These are phyloP conservation scores for Dryoscopus gambensis DNA, from an alignment of 2,113 vertebrate species.

Conservation along the genomic window DNA sequence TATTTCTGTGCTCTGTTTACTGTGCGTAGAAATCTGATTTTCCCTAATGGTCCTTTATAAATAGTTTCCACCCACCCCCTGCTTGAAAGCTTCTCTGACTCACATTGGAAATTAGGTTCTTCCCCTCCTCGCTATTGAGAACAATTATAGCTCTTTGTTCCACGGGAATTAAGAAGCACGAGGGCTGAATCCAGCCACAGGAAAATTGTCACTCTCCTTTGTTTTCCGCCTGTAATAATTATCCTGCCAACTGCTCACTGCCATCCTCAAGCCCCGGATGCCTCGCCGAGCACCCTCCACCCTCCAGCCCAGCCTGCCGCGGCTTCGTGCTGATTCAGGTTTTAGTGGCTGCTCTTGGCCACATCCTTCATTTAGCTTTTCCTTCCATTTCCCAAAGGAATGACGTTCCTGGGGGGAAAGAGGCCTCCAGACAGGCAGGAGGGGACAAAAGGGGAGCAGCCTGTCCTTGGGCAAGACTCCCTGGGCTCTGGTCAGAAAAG, in stretches of 20 bases:
- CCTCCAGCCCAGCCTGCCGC: not conserved
- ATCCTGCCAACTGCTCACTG: slow-evolving; percentile 40
- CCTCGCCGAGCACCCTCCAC: not conserved
- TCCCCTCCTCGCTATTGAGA: slow-evolving; percentile 64
- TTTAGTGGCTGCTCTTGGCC: not conserved
- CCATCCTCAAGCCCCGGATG: slow-evolving; percentile 21
- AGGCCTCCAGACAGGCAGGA: not conserved
- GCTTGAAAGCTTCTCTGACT: slow-evolving; percentile 65
- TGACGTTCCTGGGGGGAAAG: not conserved
- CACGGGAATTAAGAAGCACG: slow-evolving; percentile 60
- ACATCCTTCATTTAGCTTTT: not conserved
- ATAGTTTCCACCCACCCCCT: slow-evolving; percentile 64
- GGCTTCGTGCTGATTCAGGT: slow-evolving; percentile 17
- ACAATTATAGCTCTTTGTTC: slow-evolving; percentile 70
- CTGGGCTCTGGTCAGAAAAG: accelerated
- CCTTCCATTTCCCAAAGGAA: not conserved
- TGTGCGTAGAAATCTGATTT: slow-evolving; percentile 53
- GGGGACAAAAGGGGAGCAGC: not conserved
- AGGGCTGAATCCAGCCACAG: slow-evolving; percentile 64
- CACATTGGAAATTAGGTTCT: slow-evolving; percentile 64
- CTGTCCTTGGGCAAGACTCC: not conserved
- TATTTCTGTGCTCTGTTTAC: slow-evolving; percentile 47
- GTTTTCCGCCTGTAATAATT: slow-evolving; percentile 60
- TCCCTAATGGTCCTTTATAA: slow-evolving; percentile 59
- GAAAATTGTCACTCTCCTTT: slow-evolving; percentile 63